These are phyloP conservation scores for Kryptolebias marmoratus DNA, from an alignment of 2,113 vertebrate genomes.

Conservation along the genomic window DNA sequence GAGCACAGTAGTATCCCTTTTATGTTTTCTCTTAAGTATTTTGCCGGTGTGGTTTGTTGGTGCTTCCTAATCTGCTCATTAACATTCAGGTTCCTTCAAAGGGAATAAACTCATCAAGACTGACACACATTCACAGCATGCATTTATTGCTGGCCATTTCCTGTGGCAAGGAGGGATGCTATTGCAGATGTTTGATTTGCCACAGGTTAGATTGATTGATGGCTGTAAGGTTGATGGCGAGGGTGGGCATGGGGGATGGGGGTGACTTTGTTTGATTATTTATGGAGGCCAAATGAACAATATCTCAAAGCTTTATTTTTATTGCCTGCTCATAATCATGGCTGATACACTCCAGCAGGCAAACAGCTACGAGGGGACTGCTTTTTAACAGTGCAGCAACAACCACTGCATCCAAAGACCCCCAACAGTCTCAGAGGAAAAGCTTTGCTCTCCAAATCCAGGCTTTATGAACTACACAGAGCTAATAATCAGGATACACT, in stretches of 20 bases:
- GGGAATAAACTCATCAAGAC: conserved; percentile 51
- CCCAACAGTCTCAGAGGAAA: conserved; percentile 43
- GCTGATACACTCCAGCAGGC: conserved; percentile 51
- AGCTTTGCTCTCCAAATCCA: conserved; percentile 42
- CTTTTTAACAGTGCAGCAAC: conserved; percentile 42
- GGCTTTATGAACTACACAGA: conserved; percentile 32
- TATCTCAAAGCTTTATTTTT: conserved; percentile 37
- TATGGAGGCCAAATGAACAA: conserved; percentile 48
- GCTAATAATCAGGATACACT: conserved; percentile 44
- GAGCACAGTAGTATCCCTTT: conserved; percentile 38
- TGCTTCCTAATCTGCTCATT: conserved; percentile 57
- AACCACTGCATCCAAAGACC: conserved; percentile 50
- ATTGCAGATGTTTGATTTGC: conserved; percentile 63
- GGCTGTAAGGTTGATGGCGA: conserved; percentile 25
- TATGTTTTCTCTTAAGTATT: conserved; percentile 21
- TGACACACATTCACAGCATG: conserved; percentile 47
- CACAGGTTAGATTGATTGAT: conserved; percentile 63
- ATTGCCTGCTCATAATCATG: conserved; percentile 45
- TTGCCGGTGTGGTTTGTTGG: conserved; percentile 42
- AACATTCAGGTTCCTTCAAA: conserved; percentile 54
- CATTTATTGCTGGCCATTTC: conserved; percentile 32
- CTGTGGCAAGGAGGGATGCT: conserved; percentile 19
- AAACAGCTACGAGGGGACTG: conserved; percentile 23
- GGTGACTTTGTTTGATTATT: conserved; percentile 40
- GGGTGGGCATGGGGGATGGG: conserved; percentile 13